Conservation (phyloP, 2,113 vertebrate genomes). For the Planiliza haematocheilus region DNA sequence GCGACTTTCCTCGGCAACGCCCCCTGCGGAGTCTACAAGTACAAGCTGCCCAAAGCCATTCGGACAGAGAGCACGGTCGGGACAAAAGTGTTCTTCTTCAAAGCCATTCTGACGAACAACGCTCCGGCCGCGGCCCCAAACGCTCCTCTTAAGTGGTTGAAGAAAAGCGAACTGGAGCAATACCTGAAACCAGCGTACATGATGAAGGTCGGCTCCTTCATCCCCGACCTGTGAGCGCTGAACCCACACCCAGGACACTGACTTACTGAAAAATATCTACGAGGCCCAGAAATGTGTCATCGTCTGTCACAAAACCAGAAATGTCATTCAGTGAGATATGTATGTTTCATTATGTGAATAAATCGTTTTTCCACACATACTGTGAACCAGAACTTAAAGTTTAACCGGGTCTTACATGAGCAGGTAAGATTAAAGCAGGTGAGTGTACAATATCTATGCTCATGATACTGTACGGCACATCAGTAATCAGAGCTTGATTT, state of each 20-base stretch:
- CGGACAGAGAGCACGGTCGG: slow-evolving; percentile 85
- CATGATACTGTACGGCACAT: too few species aligned
- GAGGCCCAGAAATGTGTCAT: slow-evolving; percentile 29
- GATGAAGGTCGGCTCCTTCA: slow-evolving; percentile 87
- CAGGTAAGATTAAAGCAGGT: background rate
- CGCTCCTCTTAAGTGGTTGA: slow-evolving; percentile 86
- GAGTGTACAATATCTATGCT: background rate
- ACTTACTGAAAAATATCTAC: slow-evolving; percentile 9
- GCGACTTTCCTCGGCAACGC: slow-evolving; percentile 93
- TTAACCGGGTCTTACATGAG: too few species aligned
- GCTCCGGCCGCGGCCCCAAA: slow-evolving; percentile 52
- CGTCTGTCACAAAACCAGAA: slow-evolving; percentile 5
- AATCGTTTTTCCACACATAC: slow-evolving; percentile 26
- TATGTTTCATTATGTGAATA: slow-evolving; percentile 48
- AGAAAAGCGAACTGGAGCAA: slow-evolving; percentile 88
- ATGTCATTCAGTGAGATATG: background rate
- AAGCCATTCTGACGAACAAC: slow-evolving; percentile 87
- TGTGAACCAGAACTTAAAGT: background rate
- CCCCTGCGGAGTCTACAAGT: slow-evolving; percentile 95
- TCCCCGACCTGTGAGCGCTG: slow-evolving; percentile 83
- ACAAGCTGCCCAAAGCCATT: slow-evolving; percentile 88
- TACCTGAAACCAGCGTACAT: slow-evolving; percentile 90
- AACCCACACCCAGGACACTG: background rate
- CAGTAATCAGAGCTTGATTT: too few species aligned
- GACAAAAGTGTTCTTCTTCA: slow-evolving; percentile 97